Conservation (phyloP, 2,797 vertebrate species). For the Falco concolor region DNA sequence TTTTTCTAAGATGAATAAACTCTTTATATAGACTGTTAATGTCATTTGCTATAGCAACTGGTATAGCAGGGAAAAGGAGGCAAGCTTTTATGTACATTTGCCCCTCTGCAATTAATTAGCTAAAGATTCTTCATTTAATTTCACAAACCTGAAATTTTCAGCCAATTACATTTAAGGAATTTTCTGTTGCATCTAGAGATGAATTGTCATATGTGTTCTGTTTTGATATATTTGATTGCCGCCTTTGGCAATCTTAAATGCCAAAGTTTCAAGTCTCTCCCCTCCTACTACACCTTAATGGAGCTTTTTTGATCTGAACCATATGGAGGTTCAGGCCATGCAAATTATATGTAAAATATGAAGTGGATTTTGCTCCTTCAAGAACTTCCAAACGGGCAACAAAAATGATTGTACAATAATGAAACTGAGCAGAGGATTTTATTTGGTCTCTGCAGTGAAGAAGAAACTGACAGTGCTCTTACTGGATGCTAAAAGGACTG, state of each 20-base stretch:
- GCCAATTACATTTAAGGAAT: not conserved
- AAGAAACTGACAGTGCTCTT: not conserved
- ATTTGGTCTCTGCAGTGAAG: not conserved
- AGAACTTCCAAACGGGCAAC: not conserved
- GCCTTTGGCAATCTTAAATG: not conserved
- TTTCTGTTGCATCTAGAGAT: slow-evolving; percentile 24
- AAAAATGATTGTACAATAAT: not conserved
- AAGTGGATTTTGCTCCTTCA: not conserved
- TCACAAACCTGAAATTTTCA: not conserved
- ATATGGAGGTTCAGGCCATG: not conserved
- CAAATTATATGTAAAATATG: not conserved
- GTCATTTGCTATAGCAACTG: not conserved
- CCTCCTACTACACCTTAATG: not conserved
- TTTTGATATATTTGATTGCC: not conserved
- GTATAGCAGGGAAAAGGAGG: not conserved
- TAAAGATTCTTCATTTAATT: not conserved
- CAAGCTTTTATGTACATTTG: not conserved
- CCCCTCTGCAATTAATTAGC: not conserved
- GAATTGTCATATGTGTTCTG: not conserved
- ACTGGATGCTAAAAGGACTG: not conserved
- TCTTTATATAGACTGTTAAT: not conserved
- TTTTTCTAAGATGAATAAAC: not conserved
- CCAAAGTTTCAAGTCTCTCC: not conserved
- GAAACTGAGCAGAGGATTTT: not conserved
- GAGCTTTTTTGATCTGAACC: not conserved